These are phyloP conservation scores for Calypte anna DNA, from an alignment of 2,113 vertebrate species.

Conservation along the genomic window DNA sequence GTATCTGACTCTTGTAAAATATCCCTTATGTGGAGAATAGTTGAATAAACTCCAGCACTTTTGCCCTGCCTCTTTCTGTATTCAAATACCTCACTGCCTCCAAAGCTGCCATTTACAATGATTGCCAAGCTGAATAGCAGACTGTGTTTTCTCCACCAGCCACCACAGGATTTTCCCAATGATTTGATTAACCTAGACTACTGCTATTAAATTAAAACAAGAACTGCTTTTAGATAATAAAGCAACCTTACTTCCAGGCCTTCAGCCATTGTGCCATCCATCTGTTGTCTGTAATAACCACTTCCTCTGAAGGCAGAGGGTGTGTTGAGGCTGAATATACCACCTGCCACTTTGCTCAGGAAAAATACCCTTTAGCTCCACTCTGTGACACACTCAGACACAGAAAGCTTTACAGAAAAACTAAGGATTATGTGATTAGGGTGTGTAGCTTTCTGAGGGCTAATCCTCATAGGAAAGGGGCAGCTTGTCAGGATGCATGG, in stretches of 20 bases:
- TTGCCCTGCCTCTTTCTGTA: slow-evolving; percentile 22
- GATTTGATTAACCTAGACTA: slow-evolving; percentile 72
- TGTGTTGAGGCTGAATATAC: slow-evolving; percentile 33
- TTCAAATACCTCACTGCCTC: slow-evolving; percentile 50
- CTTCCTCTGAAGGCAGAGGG: slow-evolving; percentile 21
- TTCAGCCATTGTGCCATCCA: slow-evolving; percentile 41
- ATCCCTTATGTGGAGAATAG: neutral
- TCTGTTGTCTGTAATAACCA: slow-evolving; percentile 56
- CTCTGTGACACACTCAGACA: slow-evolving; percentile 29
- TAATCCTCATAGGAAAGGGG: neutral
- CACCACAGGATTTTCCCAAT: slow-evolving; percentile 58
- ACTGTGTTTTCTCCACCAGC: slow-evolving; percentile 48
- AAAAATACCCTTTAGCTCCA: slow-evolving; percentile 28
- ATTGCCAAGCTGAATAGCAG: slow-evolving; percentile 60
- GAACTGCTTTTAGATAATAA: neutral
- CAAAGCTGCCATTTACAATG: slow-evolving; percentile 59
- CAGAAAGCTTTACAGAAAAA: slow-evolving; percentile 47
- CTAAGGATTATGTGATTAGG: slow-evolving; percentile 24
- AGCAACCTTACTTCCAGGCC: neutral
- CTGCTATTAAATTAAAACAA: slow-evolving; percentile 29
- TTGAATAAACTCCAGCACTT: slow-evolving; percentile 45
- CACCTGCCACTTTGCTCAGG: slow-evolving; percentile 58
- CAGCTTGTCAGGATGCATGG: neutral
- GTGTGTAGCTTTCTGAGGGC: slow-evolving; percentile 30
- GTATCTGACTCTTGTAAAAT: slow-evolving; percentile 52